Evolutionary conservation across 2,888 invertebrate genomes (phyloP), one percentile per base, ranked within the genome.

Genomic region (Smittia sp.): DNA sequence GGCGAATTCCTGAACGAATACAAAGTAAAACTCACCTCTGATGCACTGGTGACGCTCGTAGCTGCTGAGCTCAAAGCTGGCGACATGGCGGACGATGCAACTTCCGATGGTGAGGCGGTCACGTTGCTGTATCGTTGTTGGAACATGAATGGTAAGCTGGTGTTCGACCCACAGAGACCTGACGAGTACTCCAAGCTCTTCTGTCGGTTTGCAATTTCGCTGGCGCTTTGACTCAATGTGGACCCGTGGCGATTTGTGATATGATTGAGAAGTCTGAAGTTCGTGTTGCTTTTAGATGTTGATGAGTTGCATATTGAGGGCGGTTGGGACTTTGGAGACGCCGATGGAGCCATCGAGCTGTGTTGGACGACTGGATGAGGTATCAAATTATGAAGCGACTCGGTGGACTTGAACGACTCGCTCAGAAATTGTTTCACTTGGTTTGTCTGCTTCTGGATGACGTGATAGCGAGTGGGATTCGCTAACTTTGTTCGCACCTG

Each of bases 391-490:
- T 62, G 22, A 11, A 72, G 18, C 13, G 72, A 38, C 18, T 77
- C 76, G 4, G 84, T 81, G 46, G 86, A 85, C 79, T 89, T 90
- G 80, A 91, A 90, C 74, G 92, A 92, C 82, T 92, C 92, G 82
- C 91, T 91, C 75, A 94, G 86, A 84, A 91, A 95, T 82, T 93
- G 91, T 67, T 91, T 88, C 76, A 95, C 93, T 85, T 95, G 94
- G 80, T 90, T 91, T 82, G 92, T 92, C 82, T 94, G 94, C 78
- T 92, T 94, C 84, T 96, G 92, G 77, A 93, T 91, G 79, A 96
- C 93, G 86, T 96, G 94, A 85, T 95, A 96, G 79, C 90, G 86
- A 75, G 96, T 96, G 77, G 96, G 96, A 83, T 96, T 94, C 82
- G 94, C 93, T 81, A 96, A 84, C 79, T 90, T 88, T 74, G 94